Evolutionary conservation across 2,888 invertebrate species (phyloP), one percentile per base, ranked within the genome.

Genomic region (Lochmaea crataegi): DNA sequence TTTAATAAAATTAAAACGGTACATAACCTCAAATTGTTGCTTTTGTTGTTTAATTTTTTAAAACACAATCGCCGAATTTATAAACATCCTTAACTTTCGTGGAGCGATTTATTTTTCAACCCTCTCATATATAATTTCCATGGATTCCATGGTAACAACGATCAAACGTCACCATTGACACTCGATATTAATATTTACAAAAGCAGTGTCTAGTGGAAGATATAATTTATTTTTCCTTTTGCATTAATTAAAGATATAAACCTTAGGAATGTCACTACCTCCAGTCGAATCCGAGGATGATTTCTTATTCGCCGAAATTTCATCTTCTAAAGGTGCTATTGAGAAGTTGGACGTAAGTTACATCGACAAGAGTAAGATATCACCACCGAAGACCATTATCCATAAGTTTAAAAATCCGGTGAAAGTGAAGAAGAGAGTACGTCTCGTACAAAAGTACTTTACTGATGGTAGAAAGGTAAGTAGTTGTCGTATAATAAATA

Each of bases 381-480:
- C 61, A 11, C 61, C 1, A 1, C 41, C 41, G 18, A 63, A 63
- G 42, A 63, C 6, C 10, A 18, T 12, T 41, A 41, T 5, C 11
- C 11, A 42, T 7, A 63, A 58, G 32, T 32, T 58, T 26, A 38
- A 41, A 18, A 63, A 42, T 14, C 41, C 16, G 22, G 26, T 45
- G 26, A 64, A 65, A 65, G 65, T 65, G 14, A 42, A 57, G 42
- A 10, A 41, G 22, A 57, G 18, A 42, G 22, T 42, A 42, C 42
- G 5, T 38, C 10, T 26, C 1, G n/a, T 14, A 66, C 41, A 56
- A 57, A 66, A 66, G 42, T 66, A 57, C n/a, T 66, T 66, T 9
- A 42, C 66, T 18, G 12, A 57, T 14, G 66, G 66, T 14, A 56
- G 38, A 57, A n/a, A 53, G 9, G 65, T 65, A 56, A 65, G 48